phyloP scores from a whole-genome alignment of 1,140 invertebrate genomes.

The Colletes latitarsis region DNA sequence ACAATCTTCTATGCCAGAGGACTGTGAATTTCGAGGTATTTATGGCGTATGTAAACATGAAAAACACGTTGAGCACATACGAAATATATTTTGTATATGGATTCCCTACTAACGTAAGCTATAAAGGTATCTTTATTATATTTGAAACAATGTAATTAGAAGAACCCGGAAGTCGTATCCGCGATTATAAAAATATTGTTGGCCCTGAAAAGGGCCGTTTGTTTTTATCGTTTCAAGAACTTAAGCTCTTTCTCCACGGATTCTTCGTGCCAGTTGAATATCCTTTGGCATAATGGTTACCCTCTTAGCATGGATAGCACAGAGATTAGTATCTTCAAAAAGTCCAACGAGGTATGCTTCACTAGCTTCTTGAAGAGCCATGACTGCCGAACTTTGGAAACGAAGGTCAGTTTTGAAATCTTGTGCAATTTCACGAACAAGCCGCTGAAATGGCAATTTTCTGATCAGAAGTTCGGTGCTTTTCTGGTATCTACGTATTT shows the following conservation, averaged over 20 bases:
- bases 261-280: constrained; percentile 60
- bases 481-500: constrained; percentile 63
- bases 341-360: constrained; percentile 60
- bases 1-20: too few relatives aligned
- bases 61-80: too few relatives aligned
- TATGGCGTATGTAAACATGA: too few relatives aligned
- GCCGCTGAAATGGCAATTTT: constrained; percentile 60
- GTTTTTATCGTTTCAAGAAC: not conserved
- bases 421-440: constrained; percentile 63
- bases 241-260: constrained; percentile 62
- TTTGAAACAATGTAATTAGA: too few relatives aligned
- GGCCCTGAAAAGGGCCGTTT: constrained; percentile 65
- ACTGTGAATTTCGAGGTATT: too few relatives aligned
- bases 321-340: constrained; percentile 63
- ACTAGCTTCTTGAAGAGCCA: constrained; percentile 64
- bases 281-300: constrained; percentile 66
- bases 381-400: constrained; percentile 63
- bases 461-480: constrained; percentile 59
- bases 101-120: too few relatives aligned
- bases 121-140: too few relatives aligned
- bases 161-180: constrained; percentile 5
- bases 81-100: too few relatives aligned
- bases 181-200: constrained; percentile 23
- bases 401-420: constrained; percentile 62
- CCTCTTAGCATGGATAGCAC: constrained; percentile 59